Conservation (phyloP, 2,113 vertebrate species). For the Elgaria multicarinata region DNA sequence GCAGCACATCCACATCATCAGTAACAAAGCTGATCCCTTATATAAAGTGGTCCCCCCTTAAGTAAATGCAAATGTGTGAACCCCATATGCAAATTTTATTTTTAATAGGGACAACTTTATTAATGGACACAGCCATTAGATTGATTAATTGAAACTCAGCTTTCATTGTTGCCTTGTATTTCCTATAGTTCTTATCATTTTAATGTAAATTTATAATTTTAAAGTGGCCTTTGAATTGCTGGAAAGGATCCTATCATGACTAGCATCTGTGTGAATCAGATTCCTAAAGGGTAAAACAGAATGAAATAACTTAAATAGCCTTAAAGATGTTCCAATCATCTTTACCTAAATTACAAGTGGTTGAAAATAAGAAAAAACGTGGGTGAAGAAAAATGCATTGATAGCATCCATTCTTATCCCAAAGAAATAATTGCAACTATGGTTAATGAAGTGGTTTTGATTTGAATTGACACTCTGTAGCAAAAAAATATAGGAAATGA, state of each 20-base stretch:
- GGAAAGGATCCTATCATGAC: not conserved
- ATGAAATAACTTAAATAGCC: not conserved
- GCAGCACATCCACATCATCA: not conserved
- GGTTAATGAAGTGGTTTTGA: not conserved
- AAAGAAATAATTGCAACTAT: not conserved
- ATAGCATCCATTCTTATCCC: not conserved
- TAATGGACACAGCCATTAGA: not conserved
- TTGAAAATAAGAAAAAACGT: not conserved
- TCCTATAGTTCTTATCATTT: not conserved
- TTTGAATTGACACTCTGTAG: conserved; percentile 19
- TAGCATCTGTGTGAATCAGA: not conserved
- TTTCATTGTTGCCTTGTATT: not conserved
- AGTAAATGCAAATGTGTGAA: not conserved
- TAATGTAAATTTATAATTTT: not conserved
- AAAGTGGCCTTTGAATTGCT: not conserved
- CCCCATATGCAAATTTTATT: not conserved
- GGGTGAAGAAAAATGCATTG: not conserved
- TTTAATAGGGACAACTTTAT: not conserved
- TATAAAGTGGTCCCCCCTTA: not conserved
- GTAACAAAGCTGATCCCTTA: not conserved
- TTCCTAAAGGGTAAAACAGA: not conserved
- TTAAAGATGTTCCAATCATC: not conserved
- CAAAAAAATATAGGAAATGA: conserved; percentile 36
- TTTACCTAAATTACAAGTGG: not conserved
- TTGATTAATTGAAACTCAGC: not conserved